Evolutionary conservation across 2,888 invertebrate genomes (phyloP).

Genomic region (Eueremaeus valkanovi): DNA sequence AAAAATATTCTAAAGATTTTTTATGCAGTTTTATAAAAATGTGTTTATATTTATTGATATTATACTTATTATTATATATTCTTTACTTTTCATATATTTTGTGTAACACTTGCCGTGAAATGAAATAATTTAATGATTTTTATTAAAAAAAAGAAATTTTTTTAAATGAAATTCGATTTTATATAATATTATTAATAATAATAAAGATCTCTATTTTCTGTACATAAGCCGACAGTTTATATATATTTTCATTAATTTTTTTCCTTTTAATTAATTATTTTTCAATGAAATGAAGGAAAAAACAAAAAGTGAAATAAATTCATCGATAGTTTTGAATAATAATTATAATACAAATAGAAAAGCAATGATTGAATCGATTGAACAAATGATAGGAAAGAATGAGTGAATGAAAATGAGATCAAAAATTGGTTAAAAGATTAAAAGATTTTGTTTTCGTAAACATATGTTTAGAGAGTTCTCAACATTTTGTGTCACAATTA

Average conservation of each 20-base stretch:
- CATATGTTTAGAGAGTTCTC: too few relatives aligned
- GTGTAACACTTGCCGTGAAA: too few relatives aligned
- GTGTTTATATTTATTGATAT: not conserved
- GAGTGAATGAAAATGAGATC: not conserved
- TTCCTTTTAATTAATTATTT: too few relatives aligned
- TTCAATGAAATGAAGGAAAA: not conserved
- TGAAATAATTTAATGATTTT: too few relatives aligned
- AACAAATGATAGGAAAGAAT: not conserved
- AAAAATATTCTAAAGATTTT: conserved; percentile 9
- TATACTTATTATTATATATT: conserved; percentile 8
- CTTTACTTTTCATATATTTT: conserved; percentile 9
- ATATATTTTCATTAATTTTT: too few relatives aligned
- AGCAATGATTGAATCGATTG: too few relatives aligned
- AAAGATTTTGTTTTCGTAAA: not conserved
- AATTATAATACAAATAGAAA: too few relatives aligned
- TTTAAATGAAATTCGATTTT: too few relatives aligned
- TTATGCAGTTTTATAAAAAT: conserved; percentile 8
- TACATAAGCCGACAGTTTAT: not conserved
- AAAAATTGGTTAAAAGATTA: not conserved
- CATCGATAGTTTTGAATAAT: not conserved
- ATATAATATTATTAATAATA: too few relatives aligned
- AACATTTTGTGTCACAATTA: conserved; percentile 19
- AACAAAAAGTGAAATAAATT: not conserved
- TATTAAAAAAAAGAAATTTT: too few relatives aligned
- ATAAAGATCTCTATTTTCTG: conserved; percentile 2